These are phyloP conservation scores for Lepus townsendii DNA, from an alignment of 2,797 vertebrate species.

Conservation along the genomic window DNA sequence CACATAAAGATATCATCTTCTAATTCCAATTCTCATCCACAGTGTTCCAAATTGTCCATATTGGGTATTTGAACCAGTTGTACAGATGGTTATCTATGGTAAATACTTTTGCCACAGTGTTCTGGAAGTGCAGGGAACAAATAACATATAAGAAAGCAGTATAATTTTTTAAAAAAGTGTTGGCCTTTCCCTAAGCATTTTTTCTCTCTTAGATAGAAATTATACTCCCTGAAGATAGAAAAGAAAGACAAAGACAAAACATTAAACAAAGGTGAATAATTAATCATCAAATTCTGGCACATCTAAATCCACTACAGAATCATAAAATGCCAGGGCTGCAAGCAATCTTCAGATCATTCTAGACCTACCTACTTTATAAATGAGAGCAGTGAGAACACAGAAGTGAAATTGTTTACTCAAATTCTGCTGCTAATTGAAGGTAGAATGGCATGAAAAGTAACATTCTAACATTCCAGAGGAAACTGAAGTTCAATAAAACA, in stretches of 20 bases:
- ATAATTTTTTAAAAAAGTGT: background rate
- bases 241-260: background rate
- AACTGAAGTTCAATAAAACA: background rate
- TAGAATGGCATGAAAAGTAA: background rate
- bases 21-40: background rate
- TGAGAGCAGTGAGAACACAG: background rate
- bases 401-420: background rate
- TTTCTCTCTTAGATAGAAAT: background rate
- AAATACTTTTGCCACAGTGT: background rate
- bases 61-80: slow-evolving; percentile 5
- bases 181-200: background rate
- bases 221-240: background rate
- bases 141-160: background rate
- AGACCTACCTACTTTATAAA: background rate
- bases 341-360: background rate
- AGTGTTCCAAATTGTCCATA: background rate
- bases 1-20: background rate
- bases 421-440: background rate
- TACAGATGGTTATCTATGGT: background rate
- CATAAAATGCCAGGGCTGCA: slow-evolving; percentile 15
- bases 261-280: background rate
- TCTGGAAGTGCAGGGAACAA: slow-evolving; percentile 20
- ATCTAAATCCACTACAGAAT: slow-evolving; percentile 20
- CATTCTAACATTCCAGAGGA: background rate
- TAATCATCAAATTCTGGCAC: background rate